These are phyloP conservation scores for Cyclophora albipunctata DNA, from an alignment of 2,888 invertebrate species.

Conservation along the genomic window DNA sequence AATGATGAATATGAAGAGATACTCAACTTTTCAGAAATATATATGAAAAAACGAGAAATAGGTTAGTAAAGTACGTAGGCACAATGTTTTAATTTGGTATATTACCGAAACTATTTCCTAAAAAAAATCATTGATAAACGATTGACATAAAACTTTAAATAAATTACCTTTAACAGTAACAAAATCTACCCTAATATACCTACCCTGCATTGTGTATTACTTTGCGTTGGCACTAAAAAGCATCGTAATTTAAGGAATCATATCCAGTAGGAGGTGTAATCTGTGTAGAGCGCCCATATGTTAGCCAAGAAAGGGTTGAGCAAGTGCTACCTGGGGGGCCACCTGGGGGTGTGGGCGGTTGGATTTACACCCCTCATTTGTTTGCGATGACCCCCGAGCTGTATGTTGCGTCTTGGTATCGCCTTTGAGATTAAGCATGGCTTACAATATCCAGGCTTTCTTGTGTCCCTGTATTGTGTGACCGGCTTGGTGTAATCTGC, in stretches of 20 bases:
- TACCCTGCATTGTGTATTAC: too few relatives aligned
- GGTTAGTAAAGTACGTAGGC: too few relatives aligned
- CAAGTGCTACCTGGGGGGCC: slow-evolving; percentile 55
- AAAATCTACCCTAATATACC: too few relatives aligned
- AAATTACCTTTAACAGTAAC: too few relatives aligned
- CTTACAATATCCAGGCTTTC: slow-evolving; percentile 38
- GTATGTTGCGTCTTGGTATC: slow-evolving; percentile 62
- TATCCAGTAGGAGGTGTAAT: slow-evolving; percentile 22
- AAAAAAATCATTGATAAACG: too few relatives aligned
- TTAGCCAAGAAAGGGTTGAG: slow-evolving; percentile 72
- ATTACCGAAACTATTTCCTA: too few relatives aligned
- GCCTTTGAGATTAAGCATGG: slow-evolving; percentile 45
- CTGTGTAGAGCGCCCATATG: slow-evolving; percentile 46
- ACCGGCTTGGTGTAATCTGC: slow-evolving; percentile 1
- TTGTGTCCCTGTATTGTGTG: slow-evolving; percentile 11
- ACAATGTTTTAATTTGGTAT: too few relatives aligned
- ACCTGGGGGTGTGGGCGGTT: slow-evolving; percentile 39
- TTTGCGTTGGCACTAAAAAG: neutral
- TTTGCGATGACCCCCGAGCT: slow-evolving; percentile 78
- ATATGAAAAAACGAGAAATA: neutral
- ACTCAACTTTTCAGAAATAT: neutral
- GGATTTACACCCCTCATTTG: slow-evolving; percentile 81
- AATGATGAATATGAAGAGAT: too few relatives aligned
- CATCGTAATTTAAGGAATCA: slow-evolving; percentile 2
- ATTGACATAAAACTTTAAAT: too few relatives aligned